Percentiles rank a stretch among this genome's conserved stretches.
These are phyloP conservation scores for Drosophila pseudoananassae DNA, from an alignment of 1,140 invertebrate species.

Conservation along the genomic window DNA sequence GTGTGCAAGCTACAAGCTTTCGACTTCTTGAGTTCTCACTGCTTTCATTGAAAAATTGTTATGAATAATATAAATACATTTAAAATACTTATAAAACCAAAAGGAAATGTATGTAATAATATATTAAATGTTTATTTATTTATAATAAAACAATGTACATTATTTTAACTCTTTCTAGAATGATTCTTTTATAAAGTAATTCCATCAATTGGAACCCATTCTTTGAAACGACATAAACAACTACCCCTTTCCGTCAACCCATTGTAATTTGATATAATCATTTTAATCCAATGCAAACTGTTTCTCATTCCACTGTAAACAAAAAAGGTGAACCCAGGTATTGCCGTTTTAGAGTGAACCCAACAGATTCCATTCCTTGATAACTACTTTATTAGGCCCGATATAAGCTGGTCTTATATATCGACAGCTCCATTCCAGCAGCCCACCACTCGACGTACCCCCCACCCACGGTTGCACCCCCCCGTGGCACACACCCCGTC, in stretches of 20 bases:
- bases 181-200: background rate
- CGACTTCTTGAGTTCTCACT: too few species aligned
- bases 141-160: too few species aligned
- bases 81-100: too few species aligned
- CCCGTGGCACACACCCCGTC: background rate
- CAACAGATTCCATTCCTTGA: conserved; percentile 57
- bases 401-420: conserved; percentile 44
- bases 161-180: too few species aligned
- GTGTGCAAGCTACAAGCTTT: background rate
- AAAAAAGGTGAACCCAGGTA: conserved; percentile 6
- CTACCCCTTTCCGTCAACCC: conserved; percentile 4
- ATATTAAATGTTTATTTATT: too few species aligned
- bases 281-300: conserved; percentile 36
- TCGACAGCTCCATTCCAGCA: conserved; percentile 22
- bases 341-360: conserved; percentile 38
- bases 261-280: conserved; percentile 9
- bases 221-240: background rate
- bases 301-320: conserved; percentile 7
- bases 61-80: too few species aligned
- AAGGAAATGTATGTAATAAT: too few species aligned
- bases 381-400: conserved; percentile 70
- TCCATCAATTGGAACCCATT: background rate
- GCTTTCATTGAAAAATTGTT: too few species aligned
- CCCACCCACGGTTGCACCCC: background rate
- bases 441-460: conserved; percentile 15